Conservation (phyloP, 2,888 invertebrate species). For the Imbricaverruca yamaguchii region DNA sequence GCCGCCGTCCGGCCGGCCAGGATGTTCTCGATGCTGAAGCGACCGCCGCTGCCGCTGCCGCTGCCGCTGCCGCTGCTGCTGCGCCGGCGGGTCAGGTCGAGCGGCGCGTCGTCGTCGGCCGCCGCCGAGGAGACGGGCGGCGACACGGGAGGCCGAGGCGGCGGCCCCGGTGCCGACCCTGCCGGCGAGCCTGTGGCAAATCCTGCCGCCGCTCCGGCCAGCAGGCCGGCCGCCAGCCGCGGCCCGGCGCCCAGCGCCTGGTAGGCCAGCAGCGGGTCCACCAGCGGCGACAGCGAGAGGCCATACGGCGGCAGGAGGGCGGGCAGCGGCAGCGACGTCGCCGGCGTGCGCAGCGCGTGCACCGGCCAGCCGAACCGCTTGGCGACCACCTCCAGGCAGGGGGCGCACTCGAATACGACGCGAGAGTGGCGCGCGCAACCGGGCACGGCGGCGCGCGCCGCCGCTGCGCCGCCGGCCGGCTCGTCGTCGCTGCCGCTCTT, state of each 20-base stretch:
- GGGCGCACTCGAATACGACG: background rate
- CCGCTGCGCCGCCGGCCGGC: too few relatives aligned
- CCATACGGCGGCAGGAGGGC: background rate
- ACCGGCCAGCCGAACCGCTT: conserved; percentile 18
- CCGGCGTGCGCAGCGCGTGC: background rate
- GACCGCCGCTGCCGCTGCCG: too few relatives aligned
- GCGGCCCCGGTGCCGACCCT: background rate
- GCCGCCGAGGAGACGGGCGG: background rate
- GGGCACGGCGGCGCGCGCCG: background rate
- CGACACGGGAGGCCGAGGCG: background rate
- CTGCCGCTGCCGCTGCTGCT: too few relatives aligned
- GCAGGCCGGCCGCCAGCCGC: background rate
- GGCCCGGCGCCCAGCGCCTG: background rate
- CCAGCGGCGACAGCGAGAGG: background rate
- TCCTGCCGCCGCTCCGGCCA: background rate
- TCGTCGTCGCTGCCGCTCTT: background rate
- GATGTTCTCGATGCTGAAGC: conserved; percentile 20
- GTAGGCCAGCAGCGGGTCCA: background rate
- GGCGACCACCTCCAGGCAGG: background rate
- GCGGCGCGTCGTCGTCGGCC: background rate
- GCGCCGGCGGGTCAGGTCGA: background rate
- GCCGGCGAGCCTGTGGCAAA: background rate
- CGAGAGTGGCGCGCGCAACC: background rate
- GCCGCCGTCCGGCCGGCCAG: background rate
- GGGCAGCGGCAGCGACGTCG: background rate